These are phyloP conservation scores for Nyctibius bracteatus DNA, from an alignment of 2,113 vertebrate genomes.

Conservation along the genomic window DNA sequence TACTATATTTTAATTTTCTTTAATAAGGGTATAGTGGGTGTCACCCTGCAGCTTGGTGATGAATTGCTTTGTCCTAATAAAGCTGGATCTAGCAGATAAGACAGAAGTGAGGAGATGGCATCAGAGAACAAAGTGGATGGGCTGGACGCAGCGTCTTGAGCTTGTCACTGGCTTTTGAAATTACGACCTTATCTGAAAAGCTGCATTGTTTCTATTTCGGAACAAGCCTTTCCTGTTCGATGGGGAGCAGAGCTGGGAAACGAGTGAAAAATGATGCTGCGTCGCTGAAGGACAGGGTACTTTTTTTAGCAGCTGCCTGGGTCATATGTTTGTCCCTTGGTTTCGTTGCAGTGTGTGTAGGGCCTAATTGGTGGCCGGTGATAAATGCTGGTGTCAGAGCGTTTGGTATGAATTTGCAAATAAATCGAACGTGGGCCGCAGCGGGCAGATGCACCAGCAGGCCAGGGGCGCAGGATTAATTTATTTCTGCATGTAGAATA, in stretches of 20 bases:
- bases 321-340: conserved; percentile 10
- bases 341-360: background rate
- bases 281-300: background rate
- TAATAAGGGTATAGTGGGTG: background rate
- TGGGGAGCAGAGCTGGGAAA: background rate
- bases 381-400: conserved; percentile 39
- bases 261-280: background rate
- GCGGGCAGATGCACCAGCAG: background rate
- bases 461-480: background rate
- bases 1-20: background rate
- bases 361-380: background rate
- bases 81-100: conserved; percentile 11
- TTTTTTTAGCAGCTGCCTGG: conserved; percentile 1
- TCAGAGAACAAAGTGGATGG: background rate
- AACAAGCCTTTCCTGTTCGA: background rate
- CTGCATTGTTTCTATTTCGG: conserved; percentile 24
- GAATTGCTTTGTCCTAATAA: background rate
- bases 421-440: conserved; percentile 2
- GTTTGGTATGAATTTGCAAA: conserved; percentile 25
- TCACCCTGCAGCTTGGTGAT: background rate
- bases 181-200: background rate
- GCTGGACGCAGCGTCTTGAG: background rate
- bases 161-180: background rate
- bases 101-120: background rate
- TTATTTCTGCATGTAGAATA: background rate